Evolutionary conservation across 2,113 vertebrate species (phyloP).

Genomic region (Oenanthe melanoleuca): DNA sequence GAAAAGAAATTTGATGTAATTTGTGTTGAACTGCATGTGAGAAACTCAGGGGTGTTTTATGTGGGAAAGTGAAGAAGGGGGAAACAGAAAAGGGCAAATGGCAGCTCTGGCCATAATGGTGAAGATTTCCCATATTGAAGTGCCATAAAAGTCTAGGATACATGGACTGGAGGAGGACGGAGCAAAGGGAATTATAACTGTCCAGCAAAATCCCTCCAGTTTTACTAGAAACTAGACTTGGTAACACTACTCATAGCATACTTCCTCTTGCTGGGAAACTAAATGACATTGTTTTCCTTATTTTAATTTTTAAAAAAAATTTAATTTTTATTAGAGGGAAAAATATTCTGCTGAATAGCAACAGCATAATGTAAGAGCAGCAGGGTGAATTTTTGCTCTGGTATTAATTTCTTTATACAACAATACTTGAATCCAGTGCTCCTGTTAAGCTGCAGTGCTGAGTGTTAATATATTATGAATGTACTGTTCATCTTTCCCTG

Average conservation of each 20-base stretch:
- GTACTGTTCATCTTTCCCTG: neutral
- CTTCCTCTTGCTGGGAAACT: neutral
- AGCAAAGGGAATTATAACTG: neutral
- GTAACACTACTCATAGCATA: rapidly evolving
- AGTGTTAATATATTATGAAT: neutral
- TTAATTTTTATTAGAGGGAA: neutral
- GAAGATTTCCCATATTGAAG: neutral
- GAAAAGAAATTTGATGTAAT: neutral
- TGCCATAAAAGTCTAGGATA: neutral
- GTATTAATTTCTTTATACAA: neutral
- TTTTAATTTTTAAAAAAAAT: neutral
- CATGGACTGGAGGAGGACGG: neutral
- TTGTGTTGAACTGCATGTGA: neutral
- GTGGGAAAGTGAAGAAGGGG: neutral
- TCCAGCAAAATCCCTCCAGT: neutral
- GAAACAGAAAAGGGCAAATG: neutral
- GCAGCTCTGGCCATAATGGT: neutral
- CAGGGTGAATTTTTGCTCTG: neutral
- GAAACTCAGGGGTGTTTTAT: neutral
- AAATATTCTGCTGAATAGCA: neutral
- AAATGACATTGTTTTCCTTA: neutral
- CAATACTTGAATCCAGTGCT: neutral
- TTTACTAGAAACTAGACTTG: neutral
- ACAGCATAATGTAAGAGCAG: neutral
- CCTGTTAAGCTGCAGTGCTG: neutral